A percentile compares a stretch with the other conserved stretches of the same genome.
Conservation (phyloP, 2,797 vertebrate genomes). For the Holocentrus rufus region DNA sequence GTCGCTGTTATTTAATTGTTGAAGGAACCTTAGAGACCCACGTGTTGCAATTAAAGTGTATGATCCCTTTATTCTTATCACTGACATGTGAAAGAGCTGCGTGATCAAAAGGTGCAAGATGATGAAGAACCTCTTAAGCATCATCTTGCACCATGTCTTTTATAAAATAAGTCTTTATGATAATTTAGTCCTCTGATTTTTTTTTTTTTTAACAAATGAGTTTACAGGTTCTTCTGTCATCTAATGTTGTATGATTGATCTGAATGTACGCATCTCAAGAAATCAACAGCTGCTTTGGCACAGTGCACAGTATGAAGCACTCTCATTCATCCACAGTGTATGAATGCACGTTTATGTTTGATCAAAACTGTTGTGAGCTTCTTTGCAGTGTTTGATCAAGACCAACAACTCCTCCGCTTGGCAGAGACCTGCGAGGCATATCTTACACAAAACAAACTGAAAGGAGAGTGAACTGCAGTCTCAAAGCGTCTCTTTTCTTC, state of each 20-base stretch:
- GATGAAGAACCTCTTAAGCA: no score
- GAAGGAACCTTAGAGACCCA: no score
- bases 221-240: conserved; percentile 35
- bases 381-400: conserved; percentile 2
- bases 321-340: neutral
- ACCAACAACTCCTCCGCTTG: no score
- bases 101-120: no score
- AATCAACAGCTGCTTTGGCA: conserved; percentile 10
- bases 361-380: neutral
- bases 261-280: neutral
- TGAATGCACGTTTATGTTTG: conserved; percentile 3
- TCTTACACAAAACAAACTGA: neutral
- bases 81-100: no score
- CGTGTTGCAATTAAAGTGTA: no score
- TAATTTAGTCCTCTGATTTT: neutral
- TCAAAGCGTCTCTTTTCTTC: conserved; percentile 18
- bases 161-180: no score
- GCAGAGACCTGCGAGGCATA: neutral
- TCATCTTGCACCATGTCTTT: no score
- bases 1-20: no score
- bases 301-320: neutral
- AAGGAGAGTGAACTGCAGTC: neutral
- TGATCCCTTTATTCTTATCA: no score
- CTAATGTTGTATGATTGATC: conserved; percentile 19
- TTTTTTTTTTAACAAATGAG: conserved; percentile 27